A percentile compares a stretch with the other conserved stretches of the same genome.
phyloP scores from a whole-genome alignment of 2,888 invertebrate species.

The Polydrusus tereticollis region DNA sequence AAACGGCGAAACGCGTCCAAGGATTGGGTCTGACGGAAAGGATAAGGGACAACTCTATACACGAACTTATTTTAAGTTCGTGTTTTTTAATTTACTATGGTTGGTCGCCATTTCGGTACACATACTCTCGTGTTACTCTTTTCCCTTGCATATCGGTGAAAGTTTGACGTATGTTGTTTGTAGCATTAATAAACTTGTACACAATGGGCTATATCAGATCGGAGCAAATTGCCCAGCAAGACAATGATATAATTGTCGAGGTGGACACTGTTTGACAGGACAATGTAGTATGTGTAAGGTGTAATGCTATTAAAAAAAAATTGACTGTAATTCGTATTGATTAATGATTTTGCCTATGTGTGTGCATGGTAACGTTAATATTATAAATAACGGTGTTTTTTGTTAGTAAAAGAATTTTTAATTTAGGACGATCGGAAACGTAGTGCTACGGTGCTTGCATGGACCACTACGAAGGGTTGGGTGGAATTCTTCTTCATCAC shows the following conservation, averaged over 20 bases:
- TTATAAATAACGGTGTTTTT: not conserved
- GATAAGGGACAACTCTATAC: too few relatives aligned
- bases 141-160: constrained; percentile 23
- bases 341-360: not conserved
- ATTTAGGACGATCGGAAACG: too few relatives aligned
- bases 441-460: too few relatives aligned
- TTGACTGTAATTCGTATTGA: not conserved
- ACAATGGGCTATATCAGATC: constrained; percentile 48
- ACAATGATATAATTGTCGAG: constrained; percentile 36
- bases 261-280: constrained; percentile 39
- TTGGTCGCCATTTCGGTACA: not conserved
- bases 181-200: constrained; percentile 47
- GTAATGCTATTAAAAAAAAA: constrained; percentile 28
- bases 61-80: too few relatives aligned
- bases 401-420: too few relatives aligned
- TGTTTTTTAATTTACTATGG: too few relatives aligned
- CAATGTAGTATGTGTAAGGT: constrained; percentile 34
- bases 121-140: not conserved
- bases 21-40: too few relatives aligned
- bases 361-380: not conserved
- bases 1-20: too few relatives aligned
- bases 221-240: constrained; percentile 39
- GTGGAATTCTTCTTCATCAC: too few relatives aligned
- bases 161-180: constrained; percentile 43
- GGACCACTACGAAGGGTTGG: too few relatives aligned